phyloP scores from a whole-genome alignment of 1,140 invertebrate species.

The Oscheius sp. region DNA sequence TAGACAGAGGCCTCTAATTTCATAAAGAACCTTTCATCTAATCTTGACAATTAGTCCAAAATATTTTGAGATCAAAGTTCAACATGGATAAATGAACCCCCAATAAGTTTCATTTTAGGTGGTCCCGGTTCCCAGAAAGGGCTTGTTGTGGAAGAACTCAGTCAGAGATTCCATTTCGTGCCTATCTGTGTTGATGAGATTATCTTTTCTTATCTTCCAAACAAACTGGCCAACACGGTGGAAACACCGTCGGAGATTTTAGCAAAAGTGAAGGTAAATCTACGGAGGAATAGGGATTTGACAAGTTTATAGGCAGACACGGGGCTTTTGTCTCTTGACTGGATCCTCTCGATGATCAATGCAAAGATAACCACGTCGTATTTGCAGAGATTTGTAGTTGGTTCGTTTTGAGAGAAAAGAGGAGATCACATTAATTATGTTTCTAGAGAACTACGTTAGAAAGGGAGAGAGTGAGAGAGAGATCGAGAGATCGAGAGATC shows the following conservation, averaged over 20 bases:
- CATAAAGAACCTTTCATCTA: too few species aligned
- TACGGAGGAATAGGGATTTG: neutral
- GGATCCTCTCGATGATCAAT: constrained; percentile 11
- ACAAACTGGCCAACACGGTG: constrained; percentile 9
- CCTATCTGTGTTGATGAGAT: constrained; percentile 13
- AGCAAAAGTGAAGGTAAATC: neutral
- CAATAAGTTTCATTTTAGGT: neutral
- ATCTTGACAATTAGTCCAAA: too few species aligned
- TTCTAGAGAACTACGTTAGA: too few species aligned
- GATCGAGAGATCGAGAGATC: too few species aligned
- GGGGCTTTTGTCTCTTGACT: constrained; percentile 1
- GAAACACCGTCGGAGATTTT: constrained; percentile 5
- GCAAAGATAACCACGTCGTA: constrained; percentile 8
- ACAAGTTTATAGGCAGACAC: neutral
- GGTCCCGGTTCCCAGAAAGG: constrained; percentile 16
- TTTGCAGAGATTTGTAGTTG: constrained; percentile 7
- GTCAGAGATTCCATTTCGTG: neutral
- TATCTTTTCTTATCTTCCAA: constrained; percentile 11
- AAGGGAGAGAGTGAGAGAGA: too few species aligned
- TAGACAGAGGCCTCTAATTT: neutral
- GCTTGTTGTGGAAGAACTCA: constrained; percentile 4
- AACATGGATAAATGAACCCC: neutral
- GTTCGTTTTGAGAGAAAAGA: neutral
- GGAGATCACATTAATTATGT: neutral
- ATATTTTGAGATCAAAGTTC: neutral